These are phyloP conservation scores for Pygoscelis antarcticus DNA, from an alignment of 2,113 vertebrate genomes.

Conservation along the genomic window DNA sequence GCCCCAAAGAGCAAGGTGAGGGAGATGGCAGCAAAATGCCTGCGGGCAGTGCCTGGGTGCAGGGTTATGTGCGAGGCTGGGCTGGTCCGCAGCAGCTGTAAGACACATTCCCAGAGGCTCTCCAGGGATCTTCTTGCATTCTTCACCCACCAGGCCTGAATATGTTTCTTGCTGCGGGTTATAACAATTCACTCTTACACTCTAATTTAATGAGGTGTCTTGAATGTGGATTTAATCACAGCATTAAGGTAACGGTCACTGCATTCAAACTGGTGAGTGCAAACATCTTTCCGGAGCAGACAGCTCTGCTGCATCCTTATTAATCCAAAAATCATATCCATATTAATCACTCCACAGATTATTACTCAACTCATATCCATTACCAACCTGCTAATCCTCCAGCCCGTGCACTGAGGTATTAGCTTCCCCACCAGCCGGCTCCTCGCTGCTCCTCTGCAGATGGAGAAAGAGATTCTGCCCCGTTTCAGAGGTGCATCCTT, in stretches of 20 bases:
- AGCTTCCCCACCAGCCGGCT: background rate
- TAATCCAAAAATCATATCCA: constrained; percentile 43
- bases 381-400: background rate
- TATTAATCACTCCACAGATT: constrained; percentile 27
- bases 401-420: background rate
- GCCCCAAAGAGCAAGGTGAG: background rate
- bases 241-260: constrained; percentile 35
- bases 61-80: background rate
- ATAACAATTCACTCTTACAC: background rate
- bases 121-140: background rate
- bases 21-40: background rate
- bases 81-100: background rate
- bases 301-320: constrained; percentile 30
- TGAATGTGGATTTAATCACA: constrained; percentile 30
- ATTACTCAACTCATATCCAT: background rate
- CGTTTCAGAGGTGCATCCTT: background rate
- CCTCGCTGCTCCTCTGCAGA: background rate
- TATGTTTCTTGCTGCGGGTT: background rate
- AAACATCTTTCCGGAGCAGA: constrained; percentile 1
- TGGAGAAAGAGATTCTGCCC: background rate
- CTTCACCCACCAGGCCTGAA: background rate
- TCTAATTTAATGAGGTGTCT: constrained; percentile 43
- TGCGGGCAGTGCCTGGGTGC: accelerated
- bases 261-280: background rate
- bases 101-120: background rate